phyloP scores from a whole-genome alignment of 2,797 vertebrate species.

The Pipistrellus pipistrellus region DNA sequence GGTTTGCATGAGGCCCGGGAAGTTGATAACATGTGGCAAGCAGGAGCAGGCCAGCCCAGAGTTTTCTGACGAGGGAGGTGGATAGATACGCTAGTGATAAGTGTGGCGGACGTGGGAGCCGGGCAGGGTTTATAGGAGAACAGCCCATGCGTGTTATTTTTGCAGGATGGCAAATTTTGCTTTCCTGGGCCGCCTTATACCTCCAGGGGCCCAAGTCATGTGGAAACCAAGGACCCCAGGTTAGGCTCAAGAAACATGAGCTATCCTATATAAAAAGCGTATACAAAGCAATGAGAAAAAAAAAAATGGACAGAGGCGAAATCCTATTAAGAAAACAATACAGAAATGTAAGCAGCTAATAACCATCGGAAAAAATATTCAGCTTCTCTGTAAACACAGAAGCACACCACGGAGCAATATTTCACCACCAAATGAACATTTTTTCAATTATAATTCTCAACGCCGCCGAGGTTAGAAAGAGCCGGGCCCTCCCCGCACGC shows the following conservation, averaged over 20 bases:
- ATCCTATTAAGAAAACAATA: background rate
- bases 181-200: background rate
- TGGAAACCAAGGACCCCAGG: background rate
- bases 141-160: background rate
- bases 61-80: too few relatives aligned
- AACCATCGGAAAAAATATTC: background rate
- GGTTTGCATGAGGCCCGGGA: background rate
- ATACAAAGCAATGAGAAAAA: background rate
- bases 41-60: background rate
- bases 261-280: conserved; percentile 53
- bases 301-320: conserved; percentile 17
- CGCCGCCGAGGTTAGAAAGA: conserved; percentile 1
- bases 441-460: conserved; percentile 72
- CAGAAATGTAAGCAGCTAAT: conserved; percentile 25
- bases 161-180: background rate
- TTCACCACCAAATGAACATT: conserved; percentile 56
- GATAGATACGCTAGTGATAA: rapidly evolving
- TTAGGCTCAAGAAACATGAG: background rate
- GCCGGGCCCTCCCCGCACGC: background rate
- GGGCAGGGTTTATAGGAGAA: background rate
- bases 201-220: background rate
- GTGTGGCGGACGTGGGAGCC: rapidly evolving
- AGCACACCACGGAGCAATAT: conserved; percentile 42
- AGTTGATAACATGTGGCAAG: background rate
- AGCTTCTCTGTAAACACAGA: conserved; percentile 57